Percentiles rank a stretch among this genome's conserved stretches.
Conservation (phyloP, 2,888 invertebrate species). For the Deilephila elpenor region DNA sequence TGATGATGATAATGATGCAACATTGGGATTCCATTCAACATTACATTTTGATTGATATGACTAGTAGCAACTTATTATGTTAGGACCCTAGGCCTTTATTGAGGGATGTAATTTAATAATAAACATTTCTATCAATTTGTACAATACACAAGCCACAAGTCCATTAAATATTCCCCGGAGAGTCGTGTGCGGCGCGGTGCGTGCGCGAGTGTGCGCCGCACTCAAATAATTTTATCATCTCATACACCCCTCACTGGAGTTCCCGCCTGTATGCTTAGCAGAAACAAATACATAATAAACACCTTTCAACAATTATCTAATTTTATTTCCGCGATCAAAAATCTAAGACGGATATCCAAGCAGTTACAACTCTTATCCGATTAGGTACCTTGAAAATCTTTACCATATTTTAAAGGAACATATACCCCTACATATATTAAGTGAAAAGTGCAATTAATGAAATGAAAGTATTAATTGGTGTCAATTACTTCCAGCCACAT, state of each 20-base stretch:
- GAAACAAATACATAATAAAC: conserved; percentile 6
- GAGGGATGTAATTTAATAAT: neutral
- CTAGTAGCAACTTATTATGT: neutral
- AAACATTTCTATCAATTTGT: conserved; percentile 18
- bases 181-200: neutral
- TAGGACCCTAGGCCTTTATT: neutral
- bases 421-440: too few relatives aligned
- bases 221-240: conserved; percentile 6
- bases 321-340: neutral
- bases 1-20: too few relatives aligned
- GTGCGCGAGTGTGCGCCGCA: neutral
- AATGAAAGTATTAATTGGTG: too few relatives aligned
- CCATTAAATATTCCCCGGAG: conserved; percentile 13
- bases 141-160: conserved; percentile 5
- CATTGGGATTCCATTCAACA: too few relatives aligned
- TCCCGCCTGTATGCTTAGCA: neutral
- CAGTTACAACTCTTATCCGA: too few relatives aligned
- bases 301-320: neutral
- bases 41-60: neutral
- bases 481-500: too few relatives aligned
- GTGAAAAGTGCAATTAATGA: too few relatives aligned
- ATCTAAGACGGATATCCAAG: too few relatives aligned
- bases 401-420: too few relatives aligned
- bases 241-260: neutral
- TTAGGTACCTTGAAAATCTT: too few relatives aligned